Evolutionary conservation across 2,113 vertebrate species (phyloP).

Genomic region (Lophochroa leadbeateri): DNA sequence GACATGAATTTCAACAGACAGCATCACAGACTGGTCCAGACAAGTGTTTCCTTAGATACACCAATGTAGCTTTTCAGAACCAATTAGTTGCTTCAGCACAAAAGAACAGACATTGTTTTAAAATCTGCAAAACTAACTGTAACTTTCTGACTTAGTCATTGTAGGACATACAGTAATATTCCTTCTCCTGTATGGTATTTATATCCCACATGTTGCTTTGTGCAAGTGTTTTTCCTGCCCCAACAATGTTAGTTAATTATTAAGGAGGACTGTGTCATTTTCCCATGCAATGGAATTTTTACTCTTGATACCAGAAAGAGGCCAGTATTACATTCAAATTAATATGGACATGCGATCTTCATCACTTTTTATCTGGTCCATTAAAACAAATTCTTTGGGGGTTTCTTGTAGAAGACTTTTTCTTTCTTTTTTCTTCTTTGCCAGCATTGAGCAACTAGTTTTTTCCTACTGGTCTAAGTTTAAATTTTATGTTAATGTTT

Average conservation of each 20-base stretch:
- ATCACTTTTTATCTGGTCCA: neutral
- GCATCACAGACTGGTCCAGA: neutral
- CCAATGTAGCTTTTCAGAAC: neutral
- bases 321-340: neutral
- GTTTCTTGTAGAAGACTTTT: neutral
- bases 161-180: neutral
- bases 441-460: neutral
- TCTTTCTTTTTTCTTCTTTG: neutral
- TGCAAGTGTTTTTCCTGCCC: neutral
- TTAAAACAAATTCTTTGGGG: fast-evolving
- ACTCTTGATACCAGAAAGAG: neutral
- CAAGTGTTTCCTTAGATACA: neutral
- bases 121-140: neutral
- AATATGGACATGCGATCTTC: neutral
- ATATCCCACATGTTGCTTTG: neutral
- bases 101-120: neutral
- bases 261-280: neutral
- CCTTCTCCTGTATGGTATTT: neutral
- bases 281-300: neutral
- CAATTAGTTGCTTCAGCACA: neutral
- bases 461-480: neutral
- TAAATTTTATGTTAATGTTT: neutral
- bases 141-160: neutral
- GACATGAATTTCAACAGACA: neutral
- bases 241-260: neutral